These are phyloP conservation scores for Laodelphax striatellus DNA, from an alignment of 1,140 invertebrate species.

Conservation along the genomic window DNA sequence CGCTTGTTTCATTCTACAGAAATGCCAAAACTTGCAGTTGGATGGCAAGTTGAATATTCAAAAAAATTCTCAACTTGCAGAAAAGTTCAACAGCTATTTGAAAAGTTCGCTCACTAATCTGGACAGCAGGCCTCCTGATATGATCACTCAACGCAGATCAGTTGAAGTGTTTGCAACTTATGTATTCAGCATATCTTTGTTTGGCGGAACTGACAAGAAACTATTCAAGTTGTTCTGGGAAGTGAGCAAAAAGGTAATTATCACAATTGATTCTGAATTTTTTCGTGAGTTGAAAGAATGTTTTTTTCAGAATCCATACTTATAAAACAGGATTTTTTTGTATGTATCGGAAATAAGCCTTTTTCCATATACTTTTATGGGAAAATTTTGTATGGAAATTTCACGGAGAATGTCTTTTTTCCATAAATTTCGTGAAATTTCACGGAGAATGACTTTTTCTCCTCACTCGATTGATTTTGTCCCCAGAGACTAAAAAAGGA, in stretches of 20 bases:
- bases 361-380: too few relatives aligned
- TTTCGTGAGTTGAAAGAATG: too few relatives aligned
- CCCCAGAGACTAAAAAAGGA: too few relatives aligned
- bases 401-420: too few relatives aligned
- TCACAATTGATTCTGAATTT: constrained; percentile 1
- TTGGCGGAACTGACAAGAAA: constrained; percentile 66
- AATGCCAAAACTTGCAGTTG: constrained; percentile 1
- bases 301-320: too few relatives aligned
- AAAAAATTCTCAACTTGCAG: constrained; percentile 27
- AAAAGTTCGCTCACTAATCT: constrained; percentile 48
- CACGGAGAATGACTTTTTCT: too few relatives aligned
- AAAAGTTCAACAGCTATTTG: constrained; percentile 61
- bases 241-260: constrained; percentile 55
- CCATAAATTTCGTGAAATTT: too few relatives aligned
- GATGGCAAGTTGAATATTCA: constrained; percentile 3
- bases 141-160: constrained; percentile 43
- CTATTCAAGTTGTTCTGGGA: constrained; percentile 59
- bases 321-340: too few relatives aligned
- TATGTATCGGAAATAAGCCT: too few relatives aligned
- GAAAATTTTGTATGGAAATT: too few relatives aligned
- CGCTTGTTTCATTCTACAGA: constrained; percentile 25
- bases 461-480: too few relatives aligned
- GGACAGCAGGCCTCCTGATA: constrained; percentile 43
- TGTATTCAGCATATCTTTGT: constrained; percentile 60
- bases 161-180: constrained; percentile 59